Conservation (phyloP, 2,113 vertebrate genomes). For the Chrysemys picta region DNA sequence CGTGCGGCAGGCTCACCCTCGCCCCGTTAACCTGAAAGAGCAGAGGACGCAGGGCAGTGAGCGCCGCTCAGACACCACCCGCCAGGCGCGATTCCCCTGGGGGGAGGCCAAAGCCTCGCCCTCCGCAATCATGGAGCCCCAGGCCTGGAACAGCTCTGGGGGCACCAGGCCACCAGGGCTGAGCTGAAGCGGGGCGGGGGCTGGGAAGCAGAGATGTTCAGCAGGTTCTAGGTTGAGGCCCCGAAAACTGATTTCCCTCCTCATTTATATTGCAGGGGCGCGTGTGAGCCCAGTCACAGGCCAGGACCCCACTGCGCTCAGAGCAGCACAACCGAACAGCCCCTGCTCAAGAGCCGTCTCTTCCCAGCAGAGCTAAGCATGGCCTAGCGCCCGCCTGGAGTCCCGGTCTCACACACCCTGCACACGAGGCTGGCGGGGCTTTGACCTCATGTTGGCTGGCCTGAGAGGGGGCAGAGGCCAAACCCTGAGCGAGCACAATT, state of each 20-base stretch:
- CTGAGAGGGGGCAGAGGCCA: neutral
- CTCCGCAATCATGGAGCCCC: no score
- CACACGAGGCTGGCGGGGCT: neutral
- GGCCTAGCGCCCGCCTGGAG: no score
- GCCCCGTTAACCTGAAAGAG: conserved; percentile 62
- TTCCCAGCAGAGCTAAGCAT: no score
- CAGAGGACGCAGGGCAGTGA: neutral
- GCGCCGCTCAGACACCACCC: neutral
- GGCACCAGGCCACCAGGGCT: neutral
- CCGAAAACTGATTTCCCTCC: neutral
- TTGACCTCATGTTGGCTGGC: neutral
- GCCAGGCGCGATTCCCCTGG: neutral
- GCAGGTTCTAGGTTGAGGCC: neutral
- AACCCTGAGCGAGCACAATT: neutral
- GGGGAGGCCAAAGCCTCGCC: no score
- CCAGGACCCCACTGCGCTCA: neutral
- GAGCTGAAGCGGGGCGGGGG: neutral
- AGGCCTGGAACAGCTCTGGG: no score
- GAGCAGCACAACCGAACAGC: no score
- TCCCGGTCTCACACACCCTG: neutral
- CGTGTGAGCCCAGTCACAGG: neutral
- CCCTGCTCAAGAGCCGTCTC: no score
- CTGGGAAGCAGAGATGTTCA: neutral
- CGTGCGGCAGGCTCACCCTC: neutral
- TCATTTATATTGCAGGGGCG: neutral